Evolutionary conservation across 1,140 invertebrate genomes (phyloP), one percentile per base, ranked within the genome.

Genomic region (Nasonia longicornis): DNA sequence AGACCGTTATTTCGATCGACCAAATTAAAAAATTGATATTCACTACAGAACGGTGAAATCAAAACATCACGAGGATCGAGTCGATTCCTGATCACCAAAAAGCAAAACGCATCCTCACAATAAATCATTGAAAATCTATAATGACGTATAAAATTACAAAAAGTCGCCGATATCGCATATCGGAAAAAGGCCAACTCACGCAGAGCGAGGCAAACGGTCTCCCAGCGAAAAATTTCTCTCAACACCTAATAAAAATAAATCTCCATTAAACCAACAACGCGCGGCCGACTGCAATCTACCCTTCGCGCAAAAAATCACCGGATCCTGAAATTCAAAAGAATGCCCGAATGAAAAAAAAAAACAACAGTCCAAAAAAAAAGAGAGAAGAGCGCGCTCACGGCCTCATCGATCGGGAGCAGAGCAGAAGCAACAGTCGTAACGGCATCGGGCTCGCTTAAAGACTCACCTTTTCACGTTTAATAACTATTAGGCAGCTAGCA

Each of bases 211-310:
- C 64, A 26, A 79, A 79, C 69, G 67, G 77, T 79, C 71, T 79
- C 71, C 35, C 48, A 63, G 1, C 11, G 7, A 72, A 79, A 79
- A 79, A 7, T 70, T 63, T 42, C 58, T 80, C 72, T 52, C 70
- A 48, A 52, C 79, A 80, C 72, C 79, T 45, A 80, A 52, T 75
- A 45, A 71, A 81, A 81, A 71, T 77, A 81, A 81, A 81, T 81
- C 80, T 77, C 35, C 31, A 81, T 81, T 81, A 77, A 77, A 81
- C 58, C 80, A 81, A 81, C 35, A 76, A 75, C 45, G 70, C 42
- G 64, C n/a, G 16, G 26, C 22, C 42, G 45, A 58, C 42, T 31
- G 42, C 31, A 0, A 35, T 35, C 0, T 35, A 35, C 11, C 31
- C 22, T 4, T 48, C 71, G 29, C 73, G n/a, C 12, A 72, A 72